These are phyloP conservation scores for Mesoclemmys tuberculata DNA, from an alignment of 2,113 vertebrate genomes.

Conservation along the genomic window DNA sequence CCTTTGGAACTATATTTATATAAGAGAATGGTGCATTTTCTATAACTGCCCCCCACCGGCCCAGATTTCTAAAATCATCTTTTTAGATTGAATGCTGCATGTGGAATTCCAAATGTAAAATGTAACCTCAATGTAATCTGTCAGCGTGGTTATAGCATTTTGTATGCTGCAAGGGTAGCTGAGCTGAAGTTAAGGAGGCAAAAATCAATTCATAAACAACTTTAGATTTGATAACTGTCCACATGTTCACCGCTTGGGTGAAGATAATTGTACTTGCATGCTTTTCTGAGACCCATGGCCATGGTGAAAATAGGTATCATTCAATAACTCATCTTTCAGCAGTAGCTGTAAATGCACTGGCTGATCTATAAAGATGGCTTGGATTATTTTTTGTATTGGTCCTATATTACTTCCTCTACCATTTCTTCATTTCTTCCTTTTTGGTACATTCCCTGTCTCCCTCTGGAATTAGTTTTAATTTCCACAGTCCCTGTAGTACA, in stretches of 20 bases:
- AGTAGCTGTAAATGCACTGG: constrained; percentile 30
- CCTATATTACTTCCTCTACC: constrained; percentile 35
- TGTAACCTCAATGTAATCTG: not conserved
- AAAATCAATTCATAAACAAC: constrained; percentile 66
- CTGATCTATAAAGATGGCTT: constrained; percentile 41
- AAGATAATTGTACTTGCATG: constrained; percentile 46
- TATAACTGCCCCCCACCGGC: not conserved
- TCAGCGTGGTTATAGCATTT: constrained; percentile 39
- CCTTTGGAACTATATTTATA: not conserved
- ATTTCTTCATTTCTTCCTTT: not conserved
- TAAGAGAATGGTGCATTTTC: not conserved
- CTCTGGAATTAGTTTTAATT: constrained; percentile 31
- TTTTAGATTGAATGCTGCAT: not conserved
- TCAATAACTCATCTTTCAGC: constrained; percentile 60
- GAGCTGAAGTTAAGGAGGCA: constrained; percentile 44
- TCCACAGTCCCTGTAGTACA: not conserved
- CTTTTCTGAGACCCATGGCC: constrained; percentile 40
- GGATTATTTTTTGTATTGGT: constrained; percentile 20
- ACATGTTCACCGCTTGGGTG: constrained; percentile 22
- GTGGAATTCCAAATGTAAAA: constrained; percentile 39
- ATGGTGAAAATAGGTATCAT: constrained; percentile 41
- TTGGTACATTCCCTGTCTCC: not conserved
- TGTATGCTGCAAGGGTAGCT: constrained; percentile 34
- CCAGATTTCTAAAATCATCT: not conserved
- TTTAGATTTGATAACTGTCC: constrained; percentile 54